Evolutionary conservation across 2,888 invertebrate genomes (phyloP).

Genomic region (Caenorhabditis virilis): DNA sequence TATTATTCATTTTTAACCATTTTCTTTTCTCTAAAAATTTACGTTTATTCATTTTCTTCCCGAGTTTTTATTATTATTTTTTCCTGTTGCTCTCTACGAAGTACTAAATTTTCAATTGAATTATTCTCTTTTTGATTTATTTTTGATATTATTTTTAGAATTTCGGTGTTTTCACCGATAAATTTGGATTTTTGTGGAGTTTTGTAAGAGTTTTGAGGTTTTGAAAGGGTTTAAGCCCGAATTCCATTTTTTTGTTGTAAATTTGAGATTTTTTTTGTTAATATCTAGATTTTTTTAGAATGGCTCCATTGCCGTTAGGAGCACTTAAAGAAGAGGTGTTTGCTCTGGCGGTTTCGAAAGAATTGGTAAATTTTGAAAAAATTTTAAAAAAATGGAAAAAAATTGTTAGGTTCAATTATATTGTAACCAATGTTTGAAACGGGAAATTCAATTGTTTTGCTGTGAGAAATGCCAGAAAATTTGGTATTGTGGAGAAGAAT

Average conservation of each 20-base stretch:
- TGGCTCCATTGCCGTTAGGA: background rate
- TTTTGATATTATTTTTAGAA: constrained; percentile 1
- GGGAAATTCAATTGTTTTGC: constrained; percentile 8
- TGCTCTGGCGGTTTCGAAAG: background rate
- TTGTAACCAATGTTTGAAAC: constrained; percentile 24
- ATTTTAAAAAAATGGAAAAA: background rate
- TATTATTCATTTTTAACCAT: too few relatives aligned
- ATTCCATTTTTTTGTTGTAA: background rate
- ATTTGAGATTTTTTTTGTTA: background rate
- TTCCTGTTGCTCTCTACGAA: constrained; percentile 3
- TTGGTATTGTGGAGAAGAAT: constrained; percentile 26
- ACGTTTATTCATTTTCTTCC: too few relatives aligned
- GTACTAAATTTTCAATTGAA: constrained; percentile 9
- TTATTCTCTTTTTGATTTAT: constrained; percentile 4
- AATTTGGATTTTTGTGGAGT: background rate
- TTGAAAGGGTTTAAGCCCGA: background rate
- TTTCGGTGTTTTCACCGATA: background rate
- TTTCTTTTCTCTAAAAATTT: too few relatives aligned
- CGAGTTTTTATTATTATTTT: constrained; percentile 4
- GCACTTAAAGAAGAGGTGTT: background rate
- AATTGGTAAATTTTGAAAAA: constrained; percentile 1
- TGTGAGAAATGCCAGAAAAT: constrained; percentile 26
- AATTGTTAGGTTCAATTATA: constrained; percentile 10
- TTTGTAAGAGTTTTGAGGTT: background rate
- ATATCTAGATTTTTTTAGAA: too few relatives aligned